Percentiles rank a stretch among this genome's conserved stretches.
phyloP scores from a whole-genome alignment of 2,888 invertebrate genomes.

The Trachelus tabidus region DNA sequence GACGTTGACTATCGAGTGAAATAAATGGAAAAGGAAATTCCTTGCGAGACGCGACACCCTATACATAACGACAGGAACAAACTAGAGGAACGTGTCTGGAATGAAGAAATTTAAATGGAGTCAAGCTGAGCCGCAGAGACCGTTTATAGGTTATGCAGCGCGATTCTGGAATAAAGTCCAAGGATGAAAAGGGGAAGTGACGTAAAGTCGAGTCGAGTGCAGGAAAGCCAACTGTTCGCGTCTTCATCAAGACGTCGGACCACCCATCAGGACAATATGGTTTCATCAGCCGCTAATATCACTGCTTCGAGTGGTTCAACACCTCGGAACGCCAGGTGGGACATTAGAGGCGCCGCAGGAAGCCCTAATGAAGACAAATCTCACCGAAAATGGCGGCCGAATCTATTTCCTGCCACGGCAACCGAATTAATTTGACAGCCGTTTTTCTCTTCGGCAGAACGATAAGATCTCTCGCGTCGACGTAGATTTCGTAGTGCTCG shows the following conservation, averaged over 20 bases:
- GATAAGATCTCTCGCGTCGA: slow-evolving; percentile 7
- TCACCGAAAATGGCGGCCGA: slow-evolving; percentile 56
- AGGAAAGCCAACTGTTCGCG: slow-evolving; percentile 41
- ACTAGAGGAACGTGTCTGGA: too few relatives aligned
- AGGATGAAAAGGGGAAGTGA: slow-evolving; percentile 28
- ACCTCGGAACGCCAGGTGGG: slow-evolving; percentile 63
- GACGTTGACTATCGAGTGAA: too few relatives aligned
- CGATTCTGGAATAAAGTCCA: slow-evolving; percentile 21
- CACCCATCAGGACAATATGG: slow-evolving; percentile 55
- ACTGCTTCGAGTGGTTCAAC: slow-evolving; percentile 53
- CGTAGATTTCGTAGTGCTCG: neutral
- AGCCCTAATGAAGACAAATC: slow-evolving; percentile 66
- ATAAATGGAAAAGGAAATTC: too few relatives aligned
- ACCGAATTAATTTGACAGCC: slow-evolving; percentile 26
- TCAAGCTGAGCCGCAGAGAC: too few relatives aligned
- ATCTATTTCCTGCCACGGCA: slow-evolving; percentile 50
- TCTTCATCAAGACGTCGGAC: slow-evolving; percentile 48
- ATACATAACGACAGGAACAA: too few relatives aligned
- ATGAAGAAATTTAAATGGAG: too few relatives aligned
- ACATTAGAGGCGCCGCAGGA: slow-evolving; percentile 53
- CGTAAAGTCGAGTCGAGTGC: slow-evolving; percentile 13
- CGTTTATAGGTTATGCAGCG: too few relatives aligned
- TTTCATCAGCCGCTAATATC: slow-evolving; percentile 56
- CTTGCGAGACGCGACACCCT: too few relatives aligned
- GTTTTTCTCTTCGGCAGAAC: slow-evolving; percentile 9